Evolutionary conservation across 2,797 vertebrate species (phyloP), one percentile per base, ranked within the genome.

Genomic region (Eremophila alpestris): DNA sequence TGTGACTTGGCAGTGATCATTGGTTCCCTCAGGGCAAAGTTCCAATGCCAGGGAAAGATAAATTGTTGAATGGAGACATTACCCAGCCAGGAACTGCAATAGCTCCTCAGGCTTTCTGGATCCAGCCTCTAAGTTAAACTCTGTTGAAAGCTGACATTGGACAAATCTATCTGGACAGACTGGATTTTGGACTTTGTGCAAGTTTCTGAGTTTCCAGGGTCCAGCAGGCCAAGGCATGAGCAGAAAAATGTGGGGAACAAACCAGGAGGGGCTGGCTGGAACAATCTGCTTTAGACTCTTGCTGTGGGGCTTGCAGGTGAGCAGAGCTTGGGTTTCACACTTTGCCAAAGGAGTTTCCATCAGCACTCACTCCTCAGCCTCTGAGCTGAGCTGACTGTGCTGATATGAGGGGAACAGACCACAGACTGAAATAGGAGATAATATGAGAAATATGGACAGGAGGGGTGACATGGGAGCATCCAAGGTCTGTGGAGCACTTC

Each of bases 1-100:
- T 93, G 94, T 97, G 96, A 96, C 97, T 91, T 96, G 97, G 98
- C 97, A 97, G 94, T 96, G 97, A 97, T 96, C 97, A 93, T 97
- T 96, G 98, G 96, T 97, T 97, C 98, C 98, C 97, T 91, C 91
- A 91, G 95, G 96, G 87, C 86, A 88, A 94, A 71, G 73, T 89
- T 92, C 80, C 92, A 90, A 92, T 91, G 94, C 97, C 94, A 94
- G 81, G 58, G 86, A 64, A 96, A 94, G 83, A 95, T 23, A 79
- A 87, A 75, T 92, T 88, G 76, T 89, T 91, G 71, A 45, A 12
- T 68, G 62, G 69, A 46, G 90, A 74, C 58, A 24, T 89, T 83
- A 79, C 83, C 77, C 75, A 81, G 83, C 59, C 75, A 95, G 87
- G 93, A 96, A 93, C 94, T 94, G 91, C 94, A 84, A 30, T 65